Evolutionary conservation across 2,888 invertebrate species (phyloP).

Genomic region (Cremastobaeus sp.): DNA sequence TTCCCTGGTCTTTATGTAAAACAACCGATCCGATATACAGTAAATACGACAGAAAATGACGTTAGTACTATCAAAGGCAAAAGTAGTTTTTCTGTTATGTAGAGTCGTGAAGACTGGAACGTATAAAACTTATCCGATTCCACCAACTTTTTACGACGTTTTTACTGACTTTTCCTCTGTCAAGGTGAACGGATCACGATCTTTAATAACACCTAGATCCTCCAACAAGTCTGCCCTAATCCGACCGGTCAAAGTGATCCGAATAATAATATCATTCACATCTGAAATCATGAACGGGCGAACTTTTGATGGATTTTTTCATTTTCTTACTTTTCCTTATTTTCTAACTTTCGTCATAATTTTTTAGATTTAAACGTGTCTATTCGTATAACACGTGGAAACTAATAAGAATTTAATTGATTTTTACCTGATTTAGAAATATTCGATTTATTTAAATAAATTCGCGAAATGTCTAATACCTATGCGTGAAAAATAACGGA

Average conservation of each 20-base stretch:
- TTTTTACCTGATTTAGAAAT: too few species aligned
- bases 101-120: constrained; percentile 44
- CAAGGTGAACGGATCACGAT: constrained; percentile 66
- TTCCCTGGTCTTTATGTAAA: constrained; percentile 21
- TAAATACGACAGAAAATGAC: constrained; percentile 6
- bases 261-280: too few species aligned
- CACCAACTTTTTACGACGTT: constrained; percentile 68
- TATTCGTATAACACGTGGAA: too few species aligned
- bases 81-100: constrained; percentile 16
- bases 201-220: constrained; percentile 62
- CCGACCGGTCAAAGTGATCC: constrained; percentile 15
- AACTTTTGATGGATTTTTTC: too few species aligned
- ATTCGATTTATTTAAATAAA: too few species aligned
- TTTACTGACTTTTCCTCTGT: constrained; percentile 60
- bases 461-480: too few species aligned
- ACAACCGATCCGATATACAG: constrained; percentile 22
- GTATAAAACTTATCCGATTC: constrained; percentile 71
- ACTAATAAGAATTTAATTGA: too few species aligned
- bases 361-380: too few species aligned
- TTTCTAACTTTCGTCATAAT: too few species aligned
- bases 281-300: too few species aligned
- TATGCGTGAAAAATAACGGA: too few species aligned
- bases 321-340: too few species aligned
- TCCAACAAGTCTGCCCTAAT: constrained; percentile 29
- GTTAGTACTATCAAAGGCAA: constrained; percentile 9